Conservation (phyloP, 2,888 invertebrate genomes). For the Nyleta sp. region DNA sequence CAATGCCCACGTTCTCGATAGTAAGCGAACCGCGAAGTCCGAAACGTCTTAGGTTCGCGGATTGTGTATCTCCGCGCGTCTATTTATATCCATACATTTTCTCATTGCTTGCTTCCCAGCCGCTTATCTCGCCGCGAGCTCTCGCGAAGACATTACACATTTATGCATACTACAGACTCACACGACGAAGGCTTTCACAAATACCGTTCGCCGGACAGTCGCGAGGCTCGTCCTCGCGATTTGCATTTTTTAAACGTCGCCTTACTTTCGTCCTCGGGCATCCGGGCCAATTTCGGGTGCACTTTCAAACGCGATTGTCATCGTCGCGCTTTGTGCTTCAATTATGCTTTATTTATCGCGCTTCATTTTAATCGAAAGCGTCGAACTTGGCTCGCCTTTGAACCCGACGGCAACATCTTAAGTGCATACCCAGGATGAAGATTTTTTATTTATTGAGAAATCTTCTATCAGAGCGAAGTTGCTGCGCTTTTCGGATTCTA, state of each 20-base stretch:
- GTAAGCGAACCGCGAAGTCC: conserved; percentile 64
- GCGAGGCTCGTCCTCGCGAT: conserved; percentile 18
- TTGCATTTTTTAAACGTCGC: conserved; percentile 19
- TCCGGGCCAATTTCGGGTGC: conserved; percentile 3
- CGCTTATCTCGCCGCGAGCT: conserved; percentile 30
- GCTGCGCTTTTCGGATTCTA: no score
- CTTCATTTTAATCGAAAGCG: no score
- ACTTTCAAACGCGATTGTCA: no score
- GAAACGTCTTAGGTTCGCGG: conserved; percentile 39
- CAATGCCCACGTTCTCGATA: conserved; percentile 69
- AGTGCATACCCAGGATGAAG: no score
- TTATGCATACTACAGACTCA: conserved; percentile 19
- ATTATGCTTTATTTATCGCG: no score
- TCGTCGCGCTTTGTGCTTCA: no score
- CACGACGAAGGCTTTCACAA: conserved; percentile 27
- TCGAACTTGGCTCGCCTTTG: no score
- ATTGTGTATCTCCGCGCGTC: conserved; percentile 32
- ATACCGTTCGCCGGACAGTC: conserved; percentile 25
- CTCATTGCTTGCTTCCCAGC: conserved; percentile 40
- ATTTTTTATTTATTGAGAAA: no score
- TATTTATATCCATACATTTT: conserved; percentile 41
- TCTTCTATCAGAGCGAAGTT: no score
- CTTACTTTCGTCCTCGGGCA: conserved; percentile 19
- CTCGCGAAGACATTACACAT: conserved; percentile 21
- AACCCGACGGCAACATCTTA: no score